A percentile compares a stretch with the other conserved stretches of the same genome.
Evolutionary conservation across 2,113 vertebrate species (phyloP).

Genomic region (Anguilla japonica): DNA sequence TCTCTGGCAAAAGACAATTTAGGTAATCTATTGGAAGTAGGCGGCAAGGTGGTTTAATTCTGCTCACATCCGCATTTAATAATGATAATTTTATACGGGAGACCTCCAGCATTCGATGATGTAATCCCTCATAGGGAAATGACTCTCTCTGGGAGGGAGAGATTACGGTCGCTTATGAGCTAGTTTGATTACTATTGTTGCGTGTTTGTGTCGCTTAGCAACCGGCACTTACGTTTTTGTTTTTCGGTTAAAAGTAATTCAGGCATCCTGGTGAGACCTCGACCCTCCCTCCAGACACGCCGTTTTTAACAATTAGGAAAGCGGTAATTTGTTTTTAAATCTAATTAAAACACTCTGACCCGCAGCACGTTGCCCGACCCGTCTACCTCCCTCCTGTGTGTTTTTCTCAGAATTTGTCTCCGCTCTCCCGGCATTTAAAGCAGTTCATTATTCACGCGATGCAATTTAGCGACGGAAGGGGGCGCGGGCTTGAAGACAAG

Average conservation of each 20-base stretch:
- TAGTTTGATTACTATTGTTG: not conserved
- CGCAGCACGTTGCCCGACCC: slow-evolving; percentile 28
- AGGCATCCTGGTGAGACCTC: slow-evolving; percentile 31
- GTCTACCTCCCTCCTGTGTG: not conserved
- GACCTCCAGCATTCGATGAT: slow-evolving; percentile 9
- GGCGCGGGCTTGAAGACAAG: not conserved
- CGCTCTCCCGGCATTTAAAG: slow-evolving; percentile 28
- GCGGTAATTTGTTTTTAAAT: slow-evolving; percentile 69
- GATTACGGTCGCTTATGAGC: not conserved
- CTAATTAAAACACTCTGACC: slow-evolving; percentile 64
- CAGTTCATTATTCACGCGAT: not conserved
- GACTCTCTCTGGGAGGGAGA: not conserved
- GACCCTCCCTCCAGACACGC: slow-evolving; percentile 50
- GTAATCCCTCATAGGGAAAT: slow-evolving; percentile 23
- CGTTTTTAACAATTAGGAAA: slow-evolving; percentile 62
- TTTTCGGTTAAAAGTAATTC: slow-evolving; percentile 53
- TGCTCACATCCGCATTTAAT: slow-evolving; percentile 44
- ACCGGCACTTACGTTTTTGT: slow-evolving; percentile 51
- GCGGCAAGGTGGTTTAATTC: slow-evolving; percentile 30
- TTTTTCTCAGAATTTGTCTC: slow-evolving; percentile 26
- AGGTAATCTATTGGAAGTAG: slow-evolving; percentile 45
- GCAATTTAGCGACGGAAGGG: not conserved
- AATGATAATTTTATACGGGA: slow-evolving; percentile 21
- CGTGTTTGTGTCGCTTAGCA: slow-evolving; percentile 36
- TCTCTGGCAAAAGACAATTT: slow-evolving; percentile 55